Base-by-base conservation (phyloP, 2,797 vertebrate genomes). In the Siniperca obscura region DNA sequence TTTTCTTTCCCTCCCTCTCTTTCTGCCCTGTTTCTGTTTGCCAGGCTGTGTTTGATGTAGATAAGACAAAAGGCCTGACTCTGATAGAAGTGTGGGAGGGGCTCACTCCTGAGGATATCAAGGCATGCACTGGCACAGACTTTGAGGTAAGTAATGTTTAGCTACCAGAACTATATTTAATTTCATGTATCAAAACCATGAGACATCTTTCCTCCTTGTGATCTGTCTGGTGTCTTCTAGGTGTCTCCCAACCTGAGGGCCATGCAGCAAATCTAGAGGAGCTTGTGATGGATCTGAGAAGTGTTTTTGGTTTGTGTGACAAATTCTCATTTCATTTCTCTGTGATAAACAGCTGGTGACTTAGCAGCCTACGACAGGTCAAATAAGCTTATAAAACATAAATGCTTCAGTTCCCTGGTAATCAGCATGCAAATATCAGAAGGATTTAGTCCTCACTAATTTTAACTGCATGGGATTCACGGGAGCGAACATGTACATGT, bases 21-120 rank as follows among this genome's bases (percentile, higher is more conserved):
- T 52, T 66, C 57, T 78, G 12, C 19, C 75, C 25, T 74, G 40
- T 73, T 81, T 81, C 56, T 65, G 48, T 70, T 71, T 55, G 1
- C 71, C 89, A 99, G 98, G 98, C 97, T 2, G 98, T 99, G 71
- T 99, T 99, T 95, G 97, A 99, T 57, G 97, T 99, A 86, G 96
- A 98, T 93, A 96, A 94, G 88, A 95, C 95, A 79, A 97, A 96
- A 76, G 98, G 98, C 25, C 94, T 99, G 89, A 98, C 96, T 38
- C 95, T 99, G 87, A 96, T 97, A 64, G 98, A 99, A 93, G 92
- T 99, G 79, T 98, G 95, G 96, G 97, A 98, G 93, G 97, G 97
- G 48, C 92, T 99, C 80, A 96, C 96, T 10, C 94, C 98, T 48
- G 97, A 98, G 22, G 98, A 99, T 89, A 97, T 99, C 90, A 96